These are phyloP conservation scores for Aphidius colemani DNA, from an alignment of 2,888 invertebrate species.

Conservation along the genomic window DNA sequence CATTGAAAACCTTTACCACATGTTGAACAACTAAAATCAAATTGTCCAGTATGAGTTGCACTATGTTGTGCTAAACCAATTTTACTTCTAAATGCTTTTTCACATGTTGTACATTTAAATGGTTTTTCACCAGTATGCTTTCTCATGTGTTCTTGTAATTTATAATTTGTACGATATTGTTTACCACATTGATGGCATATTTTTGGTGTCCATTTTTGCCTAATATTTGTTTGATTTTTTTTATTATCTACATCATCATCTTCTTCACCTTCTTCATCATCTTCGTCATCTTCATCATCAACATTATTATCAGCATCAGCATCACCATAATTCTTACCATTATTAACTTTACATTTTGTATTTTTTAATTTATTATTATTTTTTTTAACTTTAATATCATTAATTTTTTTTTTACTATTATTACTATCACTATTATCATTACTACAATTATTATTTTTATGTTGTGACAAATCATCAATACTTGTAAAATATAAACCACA, in stretches of 20 bases:
- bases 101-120: conserved; percentile 64
- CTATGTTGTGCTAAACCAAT: conserved; percentile 66
- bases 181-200: conserved; percentile 66
- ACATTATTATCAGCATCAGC: too few relatives aligned
- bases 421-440: neutral
- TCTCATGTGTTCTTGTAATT: conserved; percentile 65
- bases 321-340: neutral
- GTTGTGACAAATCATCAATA: conserved; percentile 57
- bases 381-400: conserved; percentile 32
- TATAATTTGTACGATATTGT: conserved; percentile 66
- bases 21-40: conserved; percentile 64
- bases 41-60: conserved; percentile 67
- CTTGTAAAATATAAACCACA: conserved; percentile 62
- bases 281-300: neutral
- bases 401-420: conserved; percentile 29
- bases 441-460: conserved; percentile 47
- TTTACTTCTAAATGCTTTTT: conserved; percentile 67
- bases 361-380: conserved; percentile 13
- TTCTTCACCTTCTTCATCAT: conserved; percentile 28
- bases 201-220: conserved; percentile 60
- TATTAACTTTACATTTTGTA: neutral
- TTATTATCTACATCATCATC: conserved; percentile 35
- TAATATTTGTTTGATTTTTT: conserved; percentile 49
- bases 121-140: conserved; percentile 68
- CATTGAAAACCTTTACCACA: conserved; percentile 69